Conservation (phyloP, 2,888 invertebrate genomes). For the Cartodere bifasciata region DNA sequence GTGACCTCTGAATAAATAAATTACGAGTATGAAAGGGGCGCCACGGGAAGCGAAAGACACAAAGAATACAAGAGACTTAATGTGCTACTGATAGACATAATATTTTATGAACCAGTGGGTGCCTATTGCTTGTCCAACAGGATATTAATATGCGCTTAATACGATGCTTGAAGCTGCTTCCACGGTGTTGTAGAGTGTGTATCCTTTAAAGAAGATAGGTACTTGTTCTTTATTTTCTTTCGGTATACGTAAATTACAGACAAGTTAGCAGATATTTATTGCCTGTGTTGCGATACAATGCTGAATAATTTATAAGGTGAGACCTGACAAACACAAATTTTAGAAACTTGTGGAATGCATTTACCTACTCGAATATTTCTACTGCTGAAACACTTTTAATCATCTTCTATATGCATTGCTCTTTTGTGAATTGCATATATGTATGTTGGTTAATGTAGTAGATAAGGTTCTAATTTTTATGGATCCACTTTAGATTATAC, state of each 20-base stretch:
- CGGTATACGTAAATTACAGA: slow-evolving; percentile 29
- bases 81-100: slow-evolving; percentile 8
- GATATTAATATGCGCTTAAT: slow-evolving; percentile 28
- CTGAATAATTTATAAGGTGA: slow-evolving; percentile 36
- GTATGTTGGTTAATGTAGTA: no score
- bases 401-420: slow-evolving; percentile 21
- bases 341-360: slow-evolving; percentile 32
- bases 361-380: slow-evolving; percentile 29
- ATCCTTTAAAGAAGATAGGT: no score
- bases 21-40: no score
- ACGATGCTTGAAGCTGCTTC: slow-evolving; percentile 10
- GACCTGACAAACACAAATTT: slow-evolving; percentile 35
- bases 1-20: no score
- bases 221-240: slow-evolving; percentile 25
- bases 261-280: slow-evolving; percentile 31
- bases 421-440: slow-evolving; percentile 8
- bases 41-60: no score
- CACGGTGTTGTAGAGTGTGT: not conserved
- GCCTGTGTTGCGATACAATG: slow-evolving; percentile 29
- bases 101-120: slow-evolving; percentile 25
- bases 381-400: slow-evolving; percentile 25
- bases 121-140: slow-evolving; percentile 26
- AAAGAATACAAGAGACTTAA: no score
- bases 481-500: no score
- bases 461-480: no score